Evolutionary conservation across 2,797 vertebrate genomes (phyloP).

Genomic region (Schizopygopsis malacanthus): DNA sequence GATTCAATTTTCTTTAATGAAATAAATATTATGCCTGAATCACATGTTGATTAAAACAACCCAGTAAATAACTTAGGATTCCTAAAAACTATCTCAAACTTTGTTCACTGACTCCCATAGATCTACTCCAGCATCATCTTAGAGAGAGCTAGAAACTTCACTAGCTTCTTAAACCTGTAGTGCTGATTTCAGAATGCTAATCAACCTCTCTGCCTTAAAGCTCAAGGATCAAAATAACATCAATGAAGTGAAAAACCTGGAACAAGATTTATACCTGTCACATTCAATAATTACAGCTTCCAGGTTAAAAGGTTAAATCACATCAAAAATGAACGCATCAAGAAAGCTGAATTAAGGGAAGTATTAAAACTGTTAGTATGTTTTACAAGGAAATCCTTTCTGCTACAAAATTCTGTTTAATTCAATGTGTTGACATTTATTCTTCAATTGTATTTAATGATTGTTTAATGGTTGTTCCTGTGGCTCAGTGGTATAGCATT

Average conservation of each 20-base stretch:
- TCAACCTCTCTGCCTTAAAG: conserved; percentile 67
- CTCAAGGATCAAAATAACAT: conserved; percentile 39
- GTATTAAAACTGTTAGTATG: neutral
- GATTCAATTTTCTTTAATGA: neutral
- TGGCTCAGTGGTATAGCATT: too few species aligned
- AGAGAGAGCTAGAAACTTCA: conserved; percentile 59
- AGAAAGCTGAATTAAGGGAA: neutral
- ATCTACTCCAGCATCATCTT: conserved; percentile 28
- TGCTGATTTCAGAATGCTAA: conserved; percentile 68
- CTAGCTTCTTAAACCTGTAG: conserved; percentile 54
- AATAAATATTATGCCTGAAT: neutral
- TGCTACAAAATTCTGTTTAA: neutral
- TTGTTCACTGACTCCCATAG: neutral
- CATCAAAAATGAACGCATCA: neutral
- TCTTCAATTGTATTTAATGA: neutral
- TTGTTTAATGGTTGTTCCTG: too few species aligned
- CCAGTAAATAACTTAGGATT: neutral
- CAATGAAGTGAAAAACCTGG: conserved; percentile 65
- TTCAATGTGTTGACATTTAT: neutral
- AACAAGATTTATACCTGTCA: conserved; percentile 62
- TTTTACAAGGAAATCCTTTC: neutral
- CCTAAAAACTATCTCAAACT: neutral
- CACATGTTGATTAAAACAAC: neutral
- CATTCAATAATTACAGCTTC: neutral
- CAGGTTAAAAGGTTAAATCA: conserved; percentile 4